Conservation (phyloP, 2,888 invertebrate genomes). For the Serripes groenlandicus region DNA sequence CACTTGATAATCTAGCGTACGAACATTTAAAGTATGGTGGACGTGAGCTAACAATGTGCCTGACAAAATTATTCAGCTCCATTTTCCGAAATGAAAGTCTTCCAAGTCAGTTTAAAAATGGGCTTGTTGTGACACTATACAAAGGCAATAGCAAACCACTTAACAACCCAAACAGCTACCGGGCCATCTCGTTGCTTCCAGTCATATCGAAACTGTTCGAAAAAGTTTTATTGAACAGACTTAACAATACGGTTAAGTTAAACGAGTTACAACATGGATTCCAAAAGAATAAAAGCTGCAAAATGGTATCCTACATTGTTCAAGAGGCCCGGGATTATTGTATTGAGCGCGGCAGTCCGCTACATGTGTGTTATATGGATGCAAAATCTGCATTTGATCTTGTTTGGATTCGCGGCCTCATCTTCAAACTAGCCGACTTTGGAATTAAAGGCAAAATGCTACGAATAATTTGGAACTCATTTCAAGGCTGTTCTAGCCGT, state of each 20-base stretch:
- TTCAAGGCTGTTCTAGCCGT: background rate
- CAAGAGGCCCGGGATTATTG: conserved; percentile 23
- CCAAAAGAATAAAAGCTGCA: conserved; percentile 23
- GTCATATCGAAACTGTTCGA: conserved; percentile 9
- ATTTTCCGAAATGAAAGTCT: background rate
- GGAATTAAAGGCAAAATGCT: conserved; percentile 14
- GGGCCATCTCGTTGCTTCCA: conserved; percentile 13
- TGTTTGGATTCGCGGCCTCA: conserved; percentile 13
- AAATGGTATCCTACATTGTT: conserved; percentile 16
- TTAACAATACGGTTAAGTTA: background rate
- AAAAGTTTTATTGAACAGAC: background rate
- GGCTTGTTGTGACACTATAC: background rate
- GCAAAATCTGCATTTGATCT: conserved; percentile 16
- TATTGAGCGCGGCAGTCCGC: background rate
- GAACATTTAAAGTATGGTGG: conserved; percentile 18
- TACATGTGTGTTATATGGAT: conserved; percentile 15
- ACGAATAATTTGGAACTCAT: background rate
- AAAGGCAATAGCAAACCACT: conserved; percentile 1
- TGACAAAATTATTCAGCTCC: background rate
- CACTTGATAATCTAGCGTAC: conserved; percentile 5
- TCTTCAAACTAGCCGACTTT: conserved; percentile 10
- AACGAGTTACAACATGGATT: conserved; percentile 23
- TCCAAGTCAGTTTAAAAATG: background rate
- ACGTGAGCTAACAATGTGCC: background rate
- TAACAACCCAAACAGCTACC: conserved; percentile 13